Evolutionary conservation across 2,888 invertebrate species (phyloP), one percentile per base, ranked within the genome.

Genomic region (Plebejus anna): DNA sequence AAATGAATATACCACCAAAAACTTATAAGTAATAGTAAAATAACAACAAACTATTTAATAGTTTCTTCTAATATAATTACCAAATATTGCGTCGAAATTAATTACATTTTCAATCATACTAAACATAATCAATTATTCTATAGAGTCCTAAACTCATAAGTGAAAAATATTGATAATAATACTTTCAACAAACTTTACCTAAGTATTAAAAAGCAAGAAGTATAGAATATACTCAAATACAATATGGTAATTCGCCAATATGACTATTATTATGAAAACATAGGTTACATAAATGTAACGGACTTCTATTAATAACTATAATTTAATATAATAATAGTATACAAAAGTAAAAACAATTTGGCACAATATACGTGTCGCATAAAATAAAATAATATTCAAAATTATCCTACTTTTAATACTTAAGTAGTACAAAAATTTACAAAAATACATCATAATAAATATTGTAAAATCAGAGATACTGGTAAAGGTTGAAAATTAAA

Each of bases 1-100:
- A 87, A 86, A 82, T 83, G 83, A 87, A 87, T 81, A 83, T 82
- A 81, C 82, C 81, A 80, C 78, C 81, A 81, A 82, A 81, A 81
- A 78, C 80, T 79, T 78, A 72, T 72, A n/a, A 80, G 78, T 80
- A 83, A 83, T 81, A 84, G 83, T 78, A 75, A 79, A 78, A 77
- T 77, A 78, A 81, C 78, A 81, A 80, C 76, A 79, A 78, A 77
- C 75, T 73, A 77, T 77, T 76, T 61, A 76, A 75, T 75, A 75
- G 77, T 72, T 76, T 79, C 77, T 51, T 59, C 47, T 47, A 36
- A 32, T 51, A 6, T 32, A 79, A 77, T 79, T 78, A 77, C 51
- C 76, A 51, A 78, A 75, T 76, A 77, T 76, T 36, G 70, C 72
- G 78, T 72, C 75, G 72, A 78, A 76, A 72, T 57, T 32, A 78